Evolutionary conservation across 2,797 vertebrate genomes (phyloP).

Genomic region (Linurgus olivaceus): DNA sequence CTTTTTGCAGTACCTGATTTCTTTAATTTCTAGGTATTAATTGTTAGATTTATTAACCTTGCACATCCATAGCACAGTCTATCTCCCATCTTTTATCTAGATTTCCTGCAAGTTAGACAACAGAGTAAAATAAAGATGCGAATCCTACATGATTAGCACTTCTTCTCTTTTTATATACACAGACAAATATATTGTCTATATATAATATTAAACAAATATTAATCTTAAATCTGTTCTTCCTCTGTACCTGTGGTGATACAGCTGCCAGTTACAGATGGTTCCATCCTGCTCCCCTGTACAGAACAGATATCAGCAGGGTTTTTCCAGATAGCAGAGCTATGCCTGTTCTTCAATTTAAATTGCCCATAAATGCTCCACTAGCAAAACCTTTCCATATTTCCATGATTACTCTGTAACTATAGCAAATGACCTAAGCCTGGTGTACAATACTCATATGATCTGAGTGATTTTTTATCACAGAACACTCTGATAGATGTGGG

Average conservation of each 20-base stretch:
- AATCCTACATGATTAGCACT: not conserved
- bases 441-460: not conserved
- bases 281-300: not conserved
- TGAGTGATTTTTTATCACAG: not conserved
- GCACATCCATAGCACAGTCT: not conserved
- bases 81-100: not conserved
- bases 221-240: not conserved
- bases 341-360: not conserved
- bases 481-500: not conserved
- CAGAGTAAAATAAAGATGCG: not conserved
- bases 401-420: not conserved
- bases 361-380: not conserved
- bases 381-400: not conserved
- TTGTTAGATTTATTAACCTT: not conserved
- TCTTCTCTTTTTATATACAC: not conserved
- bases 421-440: not conserved
- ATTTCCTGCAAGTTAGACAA: not conserved
- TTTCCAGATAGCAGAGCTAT: not conserved
- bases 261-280: not conserved
- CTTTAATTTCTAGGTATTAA: not conserved
- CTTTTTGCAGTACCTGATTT: not conserved
- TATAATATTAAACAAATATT: not conserved
- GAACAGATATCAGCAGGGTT: not conserved
- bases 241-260: not conserved
- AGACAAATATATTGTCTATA: not conserved